Conservation (phyloP, 2,888 invertebrate species). For the Embidobia sp. region DNA sequence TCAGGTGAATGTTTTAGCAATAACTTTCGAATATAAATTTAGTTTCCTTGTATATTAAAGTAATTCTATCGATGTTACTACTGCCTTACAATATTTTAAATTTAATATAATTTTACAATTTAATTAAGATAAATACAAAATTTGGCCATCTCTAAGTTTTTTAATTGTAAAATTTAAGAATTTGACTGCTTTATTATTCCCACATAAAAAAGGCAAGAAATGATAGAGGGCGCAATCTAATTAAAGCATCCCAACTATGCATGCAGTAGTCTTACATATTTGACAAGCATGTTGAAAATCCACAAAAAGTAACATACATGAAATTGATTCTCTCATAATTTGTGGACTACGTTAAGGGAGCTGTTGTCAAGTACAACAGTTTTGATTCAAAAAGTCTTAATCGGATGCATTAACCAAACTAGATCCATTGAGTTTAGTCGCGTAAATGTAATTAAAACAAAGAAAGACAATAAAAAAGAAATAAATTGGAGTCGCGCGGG, state of each 20-base stretch:
- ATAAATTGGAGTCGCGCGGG: background rate
- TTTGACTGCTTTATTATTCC: no score
- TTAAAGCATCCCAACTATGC: background rate
- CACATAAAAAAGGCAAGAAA: conserved; percentile 19
- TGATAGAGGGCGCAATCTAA: no score
- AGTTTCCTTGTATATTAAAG: no score
- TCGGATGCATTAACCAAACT: conserved; percentile 8
- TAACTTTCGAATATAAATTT: no score
- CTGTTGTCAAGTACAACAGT: background rate
- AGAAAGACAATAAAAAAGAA: background rate
- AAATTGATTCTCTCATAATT: conserved; percentile 75
- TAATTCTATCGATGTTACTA: no score
- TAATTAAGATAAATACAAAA: no score
- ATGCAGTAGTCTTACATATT: background rate
- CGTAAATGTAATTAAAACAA: background rate
- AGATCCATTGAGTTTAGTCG: background rate
- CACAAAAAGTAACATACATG: conserved; percentile 71
- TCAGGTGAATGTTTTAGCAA: no score
- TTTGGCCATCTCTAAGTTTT: no score
- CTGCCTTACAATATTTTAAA: no score
- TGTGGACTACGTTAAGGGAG: conserved; percentile 43
- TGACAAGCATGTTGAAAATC: conserved; percentile 27
- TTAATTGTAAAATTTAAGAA: no score
- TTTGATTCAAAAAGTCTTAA: background rate
- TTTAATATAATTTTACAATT: no score